Evolutionary conservation across 2,888 invertebrate genomes (phyloP), one percentile per base, ranked within the genome.

Genomic region (Acanthosepion pharaonis): DNA sequence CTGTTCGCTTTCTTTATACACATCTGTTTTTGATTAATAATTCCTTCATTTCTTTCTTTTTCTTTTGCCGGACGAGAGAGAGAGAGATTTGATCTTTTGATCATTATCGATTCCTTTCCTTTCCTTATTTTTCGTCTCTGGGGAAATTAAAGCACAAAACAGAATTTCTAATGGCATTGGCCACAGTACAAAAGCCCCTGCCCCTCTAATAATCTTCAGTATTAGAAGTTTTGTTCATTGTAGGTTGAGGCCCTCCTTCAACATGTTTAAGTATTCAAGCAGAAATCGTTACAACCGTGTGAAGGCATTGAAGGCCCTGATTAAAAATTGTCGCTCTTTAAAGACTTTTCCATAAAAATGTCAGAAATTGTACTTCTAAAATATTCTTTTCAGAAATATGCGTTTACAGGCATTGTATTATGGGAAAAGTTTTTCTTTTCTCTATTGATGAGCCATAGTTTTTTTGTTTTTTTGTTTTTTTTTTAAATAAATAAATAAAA

Each of bases 21-120:
- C 78, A 78, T 78, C 78, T 78, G 78, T 33, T 78, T n/a, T 78
- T 78, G n/a, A 78, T 78, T 78, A 78, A 78, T 78, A 78, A 78
- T 78, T 78, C n/a, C 78, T 78, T 33, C 33, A 78, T 78, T 78
- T n/a, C 9, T 78, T n/a, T 28, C 9, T 78, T 8, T 28, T 28
- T n/a, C 28, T 78, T 78, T 78, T 33, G n/a, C 18, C 1, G 78
- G 78, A 5, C 78, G 78, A n/a, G 78, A n/a, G 33, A 78, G 3
- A n/a, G 78, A n/a, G 78, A n/a, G 78, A 78, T 78, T 78, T 78
- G 78, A 78, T 78, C 78, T 78, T 33, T n/a, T 33, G 78, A 78
- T 78, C 78, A 11, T 78, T 78, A 78, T 78, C 78, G 78, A 78
- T 78, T 78, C 15, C n/a, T 78, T 78, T 4, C 8, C 5, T 78